phyloP scores from a whole-genome alignment of 2,888 invertebrate genomes.

The Archips crataeganus region DNA sequence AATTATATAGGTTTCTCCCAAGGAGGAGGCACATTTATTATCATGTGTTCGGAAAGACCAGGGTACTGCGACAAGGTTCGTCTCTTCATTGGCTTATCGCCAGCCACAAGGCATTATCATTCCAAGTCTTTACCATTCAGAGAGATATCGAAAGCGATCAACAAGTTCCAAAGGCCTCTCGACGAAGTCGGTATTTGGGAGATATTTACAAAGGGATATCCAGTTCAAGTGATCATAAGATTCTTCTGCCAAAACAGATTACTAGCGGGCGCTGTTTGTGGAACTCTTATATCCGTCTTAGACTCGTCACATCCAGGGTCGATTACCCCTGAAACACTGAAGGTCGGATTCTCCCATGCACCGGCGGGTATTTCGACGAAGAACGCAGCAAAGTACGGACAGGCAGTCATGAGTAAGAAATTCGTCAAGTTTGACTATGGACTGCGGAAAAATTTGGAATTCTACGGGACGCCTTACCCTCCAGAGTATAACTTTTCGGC shows the following conservation, averaged over 20 bases:
- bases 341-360: slow-evolving; percentile 21
- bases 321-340: slow-evolving; percentile 11
- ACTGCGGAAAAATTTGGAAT: background rate
- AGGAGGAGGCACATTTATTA: slow-evolving; percentile 46
- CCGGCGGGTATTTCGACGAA: slow-evolving; percentile 33
- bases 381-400: slow-evolving; percentile 21
- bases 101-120: slow-evolving; percentile 75
- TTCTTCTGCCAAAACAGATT: slow-evolving; percentile 10
- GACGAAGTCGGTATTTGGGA: slow-evolving; percentile 31
- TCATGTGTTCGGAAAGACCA: slow-evolving; percentile 83
- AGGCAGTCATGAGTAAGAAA: slow-evolving; percentile 14
- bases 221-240: slow-evolving; percentile 16
- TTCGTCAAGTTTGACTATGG: slow-evolving; percentile 33
- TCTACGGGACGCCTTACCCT: slow-evolving; percentile 24
- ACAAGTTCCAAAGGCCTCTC: slow-evolving; percentile 4
- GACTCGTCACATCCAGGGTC: slow-evolving; percentile 30
- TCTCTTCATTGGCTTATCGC: slow-evolving; percentile 85
- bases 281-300: slow-evolving; percentile 12
- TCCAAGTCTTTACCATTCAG: slow-evolving; percentile 53
- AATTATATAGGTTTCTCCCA: slow-evolving; percentile 35
- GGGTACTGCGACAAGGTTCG: slow-evolving; percentile 86
- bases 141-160: slow-evolving; percentile 14
- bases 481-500: slow-evolving; percentile 36
- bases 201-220: slow-evolving; percentile 26
- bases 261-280: slow-evolving; percentile 22